These are phyloP conservation scores for Drosophila grimshawi DNA, from an alignment of 1,140 invertebrate species.

Conservation along the genomic window DNA sequence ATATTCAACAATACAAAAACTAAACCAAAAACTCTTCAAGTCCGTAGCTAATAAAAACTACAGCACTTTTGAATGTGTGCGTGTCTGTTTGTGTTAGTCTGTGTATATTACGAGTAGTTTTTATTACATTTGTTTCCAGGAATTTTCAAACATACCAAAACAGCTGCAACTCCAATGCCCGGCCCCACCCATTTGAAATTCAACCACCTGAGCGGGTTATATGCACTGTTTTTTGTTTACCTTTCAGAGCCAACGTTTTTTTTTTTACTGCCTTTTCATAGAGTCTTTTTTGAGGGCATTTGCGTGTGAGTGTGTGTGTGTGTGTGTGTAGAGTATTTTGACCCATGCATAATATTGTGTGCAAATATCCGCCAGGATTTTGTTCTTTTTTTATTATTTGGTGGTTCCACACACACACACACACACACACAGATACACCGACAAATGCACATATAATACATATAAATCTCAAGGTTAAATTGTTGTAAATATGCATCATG, in stretches of 20 bases:
- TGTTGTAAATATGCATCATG: conserved; percentile 72
- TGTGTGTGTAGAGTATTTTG: conserved; percentile 1
- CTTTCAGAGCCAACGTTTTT: conserved; percentile 35
- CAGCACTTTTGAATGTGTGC: conserved; percentile 38
- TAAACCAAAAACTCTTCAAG: conserved; percentile 56
- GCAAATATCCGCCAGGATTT: conserved; percentile 37
- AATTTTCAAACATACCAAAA: conserved; percentile 81
- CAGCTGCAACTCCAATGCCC: conserved; percentile 60
- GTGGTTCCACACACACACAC: not conserved
- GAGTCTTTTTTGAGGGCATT: conserved; percentile 25
- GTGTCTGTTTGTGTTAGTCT: conserved; percentile 16
- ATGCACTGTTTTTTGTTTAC: conserved; percentile 57
- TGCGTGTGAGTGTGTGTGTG: not conserved
- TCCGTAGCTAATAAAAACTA: conserved; percentile 73
- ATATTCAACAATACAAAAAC: conserved; percentile 34
- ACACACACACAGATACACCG: not conserved
- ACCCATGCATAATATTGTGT: conserved; percentile 18
- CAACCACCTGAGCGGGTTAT: conserved; percentile 53
- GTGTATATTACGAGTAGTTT: conserved; percentile 74
- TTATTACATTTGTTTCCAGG: conserved; percentile 83
- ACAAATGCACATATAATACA: conserved; percentile 24
- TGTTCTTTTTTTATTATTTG: conserved; percentile 38
- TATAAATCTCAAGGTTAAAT: conserved; percentile 77
- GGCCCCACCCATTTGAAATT: not conserved
- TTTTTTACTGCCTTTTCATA: conserved; percentile 69